Evolutionary conservation across 2,888 invertebrate species (phyloP), one percentile per base, ranked within the genome.

Genomic region (Sesamia inferens): DNA sequence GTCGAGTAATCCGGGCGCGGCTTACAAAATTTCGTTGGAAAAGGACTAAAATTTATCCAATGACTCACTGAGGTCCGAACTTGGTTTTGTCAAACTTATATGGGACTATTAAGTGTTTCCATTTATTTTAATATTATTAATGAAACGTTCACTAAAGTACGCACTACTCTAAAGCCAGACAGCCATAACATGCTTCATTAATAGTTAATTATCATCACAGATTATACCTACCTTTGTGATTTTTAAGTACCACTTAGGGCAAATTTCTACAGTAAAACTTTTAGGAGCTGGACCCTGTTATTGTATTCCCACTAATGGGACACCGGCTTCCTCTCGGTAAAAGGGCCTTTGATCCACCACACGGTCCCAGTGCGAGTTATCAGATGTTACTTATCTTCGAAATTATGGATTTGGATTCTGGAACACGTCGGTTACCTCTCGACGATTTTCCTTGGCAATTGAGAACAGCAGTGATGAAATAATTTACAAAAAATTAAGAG

Each of bases 31-130:
- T 76, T 75, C 54, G 48, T 63, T 70, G 59, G 39, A 76, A 82
- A 81, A 79, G 81, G 79, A 77, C 70, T 68, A 51, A 81, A 73
- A 79, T 84, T 81, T 68, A 14, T 19, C 61, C 73, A 79, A 75
- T 82, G 63, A 70, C 61, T 54, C 39, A 65, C 22, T 57, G 68
- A 74, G 71, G 63, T 75, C 61, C 51, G 48, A 69, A 68, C 82
- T 79, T 10, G 63, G 64, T 75, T 79, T 69, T 62, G 74, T 74
- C 44, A 64, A 65, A 64, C 68, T 76, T 76, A 76, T 78, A 73
- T 78, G 19, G 4, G 13, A 19, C 42, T 3, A 13, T 61, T 64
- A 22, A n/a, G 55, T 55, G 59, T 51, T 64, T 44, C 42, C 19
- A 24, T 47, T 31, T 6, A 31, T 42, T 24, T 58, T 31, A n/a